Evolutionary conservation across 2,113 vertebrate species (phyloP).

Genomic region (Scopus umbretta): DNA sequence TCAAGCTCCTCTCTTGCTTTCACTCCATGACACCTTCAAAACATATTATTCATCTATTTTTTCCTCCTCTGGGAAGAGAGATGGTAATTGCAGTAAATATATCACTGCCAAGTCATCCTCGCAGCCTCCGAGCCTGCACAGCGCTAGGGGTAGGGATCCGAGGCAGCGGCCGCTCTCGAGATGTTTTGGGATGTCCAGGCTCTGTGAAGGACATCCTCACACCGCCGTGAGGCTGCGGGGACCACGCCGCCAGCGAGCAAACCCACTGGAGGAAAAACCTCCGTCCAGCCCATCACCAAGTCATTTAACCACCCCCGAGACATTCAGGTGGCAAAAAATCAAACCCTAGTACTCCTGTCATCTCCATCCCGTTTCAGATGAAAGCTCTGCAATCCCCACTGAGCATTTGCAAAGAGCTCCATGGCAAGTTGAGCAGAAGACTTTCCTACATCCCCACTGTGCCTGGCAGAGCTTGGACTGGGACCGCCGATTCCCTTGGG

Average conservation of each 20-base stretch:
- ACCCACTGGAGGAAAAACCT: neutral
- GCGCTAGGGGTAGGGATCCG: neutral
- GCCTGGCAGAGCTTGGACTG: neutral
- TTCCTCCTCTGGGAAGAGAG: conserved; percentile 27
- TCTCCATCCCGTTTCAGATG: neutral
- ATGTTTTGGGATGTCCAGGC: neutral
- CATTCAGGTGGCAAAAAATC: neutral
- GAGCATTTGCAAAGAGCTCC: neutral
- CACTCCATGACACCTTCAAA: conserved; percentile 59
- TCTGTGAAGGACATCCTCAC: neutral
- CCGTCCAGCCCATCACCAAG: neutral
- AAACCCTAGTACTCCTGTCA: neutral
- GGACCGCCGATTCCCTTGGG: neutral
- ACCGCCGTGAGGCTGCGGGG: neutral
- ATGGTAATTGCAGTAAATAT: conserved; percentile 55
- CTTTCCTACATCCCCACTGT: neutral
- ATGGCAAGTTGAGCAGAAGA: fast-evolving
- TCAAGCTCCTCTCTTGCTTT: conserved; percentile 51
- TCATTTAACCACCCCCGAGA: fast-evolving
- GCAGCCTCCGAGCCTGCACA: neutral
- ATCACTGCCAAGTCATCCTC: conserved; percentile 44
- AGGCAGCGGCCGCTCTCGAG: neutral
- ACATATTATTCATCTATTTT: conserved; percentile 52
- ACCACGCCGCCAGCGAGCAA: neutral
- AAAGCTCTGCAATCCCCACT: fast-evolving